A percentile compares a stretch with the other conserved stretches of the same genome.
Evolutionary conservation across 2,888 invertebrate genomes (phyloP).

Genomic region (Dendrolimus pini): DNA sequence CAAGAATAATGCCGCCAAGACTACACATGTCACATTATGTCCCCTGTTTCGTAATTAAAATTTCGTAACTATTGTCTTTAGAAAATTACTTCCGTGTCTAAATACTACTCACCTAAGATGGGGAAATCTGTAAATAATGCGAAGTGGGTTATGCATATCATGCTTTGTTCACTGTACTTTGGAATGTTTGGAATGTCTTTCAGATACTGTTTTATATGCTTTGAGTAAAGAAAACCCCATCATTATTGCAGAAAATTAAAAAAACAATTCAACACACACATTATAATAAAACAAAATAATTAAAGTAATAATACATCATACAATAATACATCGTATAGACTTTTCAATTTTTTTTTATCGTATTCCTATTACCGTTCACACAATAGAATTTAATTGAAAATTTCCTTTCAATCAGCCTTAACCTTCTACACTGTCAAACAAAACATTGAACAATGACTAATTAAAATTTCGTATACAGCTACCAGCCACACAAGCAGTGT

Average conservation of each 20-base stretch:
- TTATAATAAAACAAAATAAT: too few species aligned
- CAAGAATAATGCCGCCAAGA: background rate
- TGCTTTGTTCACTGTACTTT: too few species aligned
- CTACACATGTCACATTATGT: background rate
- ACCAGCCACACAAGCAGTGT: background rate
- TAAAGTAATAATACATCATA: too few species aligned
- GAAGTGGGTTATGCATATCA: too few species aligned
- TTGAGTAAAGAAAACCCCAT: too few species aligned
- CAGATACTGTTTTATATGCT: too few species aligned
- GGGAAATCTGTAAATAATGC: background rate
- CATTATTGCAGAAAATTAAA: too few species aligned
- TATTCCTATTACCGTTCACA: background rate
- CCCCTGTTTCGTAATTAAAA: background rate
- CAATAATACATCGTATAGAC: background rate
- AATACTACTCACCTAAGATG: background rate
- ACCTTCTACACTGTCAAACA: slow-evolving; percentile 12
- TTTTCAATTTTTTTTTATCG: background rate
- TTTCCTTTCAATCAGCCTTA: slow-evolving; percentile 11
- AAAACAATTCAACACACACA: too few species aligned
- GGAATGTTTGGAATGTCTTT: too few species aligned
- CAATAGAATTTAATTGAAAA: background rate
- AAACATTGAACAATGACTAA: slow-evolving; percentile 9
- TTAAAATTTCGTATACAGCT: slow-evolving; percentile 3
- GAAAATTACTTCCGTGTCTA: background rate
- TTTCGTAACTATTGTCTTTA: background rate